Base-by-base conservation (phyloP, 2,888 invertebrate species). In the Xiphydria camelus region DNA sequence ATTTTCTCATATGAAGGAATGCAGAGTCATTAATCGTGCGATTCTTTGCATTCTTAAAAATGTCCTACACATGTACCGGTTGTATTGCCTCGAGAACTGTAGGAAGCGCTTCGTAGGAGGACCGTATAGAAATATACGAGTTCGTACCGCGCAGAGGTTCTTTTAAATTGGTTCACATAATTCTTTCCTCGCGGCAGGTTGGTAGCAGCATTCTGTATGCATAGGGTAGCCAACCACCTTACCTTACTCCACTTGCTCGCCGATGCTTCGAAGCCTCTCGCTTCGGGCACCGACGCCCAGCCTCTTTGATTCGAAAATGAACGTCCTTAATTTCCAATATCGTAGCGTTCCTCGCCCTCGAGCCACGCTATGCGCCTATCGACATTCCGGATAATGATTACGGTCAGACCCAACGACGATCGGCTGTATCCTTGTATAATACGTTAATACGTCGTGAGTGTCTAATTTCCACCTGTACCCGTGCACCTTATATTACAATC, bases 131-230 rank as follows among this genome's bases (percentile, higher is more conserved):
- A n/a, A n/a, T n/a, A n/a, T n/a, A n/a, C n/a, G n/a, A n/a, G n/a
- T n/a, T n/a, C n/a, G n/a, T n/a, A n/a, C n/a, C n/a, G n/a, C n/a
- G n/a, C n/a, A n/a, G n/a, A 29, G n/a, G 12, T 44, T 52, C 53
- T 53, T 60, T 57, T 63, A 69, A 73, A 72, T 68, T 68, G 68
- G 68, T 64, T 66, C 66, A 60, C 62, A 66, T 64, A 66, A 73
- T 71, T 69, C 62, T 63, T 61, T 52, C 47, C 57, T 57, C 58
- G 59, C 49, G 45, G 60, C 47, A 55, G 55, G 53, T 69, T 68
- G 71, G 70, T 69, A 71, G 67, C 59, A 63, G 61, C 51, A 73
- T 70, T 74, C 63, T 70, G 73, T 74, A 74, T 73, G 73, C 73
- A 74, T 73, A 73, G 73, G 64, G 68, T 70, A 69, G 69, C 69